Percentiles rank a stretch among this genome's conserved stretches.
These are phyloP conservation scores for Heliangelus exortis DNA, from an alignment of 2,797 vertebrate genomes.

Conservation along the genomic window DNA sequence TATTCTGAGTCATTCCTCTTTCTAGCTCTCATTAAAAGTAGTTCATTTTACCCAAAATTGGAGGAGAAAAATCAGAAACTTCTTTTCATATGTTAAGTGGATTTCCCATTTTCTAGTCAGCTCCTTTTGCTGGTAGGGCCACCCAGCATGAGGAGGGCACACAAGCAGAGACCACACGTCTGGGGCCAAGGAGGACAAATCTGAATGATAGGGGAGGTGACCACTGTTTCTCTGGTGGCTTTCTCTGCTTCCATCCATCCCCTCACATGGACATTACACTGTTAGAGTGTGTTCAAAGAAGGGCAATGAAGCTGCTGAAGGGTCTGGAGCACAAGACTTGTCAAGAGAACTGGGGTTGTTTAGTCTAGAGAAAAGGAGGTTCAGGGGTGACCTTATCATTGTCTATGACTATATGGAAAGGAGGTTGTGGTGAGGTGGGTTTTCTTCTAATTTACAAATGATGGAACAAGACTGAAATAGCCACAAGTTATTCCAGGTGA, in stretches of 20 bases:
- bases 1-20: neutral
- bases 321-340: no score
- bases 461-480: no score
- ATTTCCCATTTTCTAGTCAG: neutral
- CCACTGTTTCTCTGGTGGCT: neutral
- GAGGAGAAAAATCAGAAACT: neutral
- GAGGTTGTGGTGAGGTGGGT: no score
- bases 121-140: neutral
- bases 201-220: neutral
- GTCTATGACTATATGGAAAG: no score
- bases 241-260: constrained; percentile 54
- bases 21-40: neutral
- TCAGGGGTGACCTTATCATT: no score
- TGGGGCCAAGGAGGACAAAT: neutral
- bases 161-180: accelerated
- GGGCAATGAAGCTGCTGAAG: no score
- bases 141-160: accelerated
- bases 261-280: no score
- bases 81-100: neutral
- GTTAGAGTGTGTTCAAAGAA: no score
- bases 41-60: neutral
- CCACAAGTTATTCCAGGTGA: no score
- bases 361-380: no score
- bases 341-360: no score
- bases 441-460: no score